These are phyloP conservation scores for zebrafish (Danio rerio) DNA, from an alignment of 2,113 vertebrate species.

Conservation along the genomic window GRCz12tu NC_133192.1:7748001-7748500, in stretches of 20 bases:
- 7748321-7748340: slow-evolving; percentile 71
- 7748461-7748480: neutral
- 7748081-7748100: slow-evolving; percentile 66
- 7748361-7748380: slow-evolving; percentile 39
- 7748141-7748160: slow-evolving; percentile 84
- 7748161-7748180: slow-evolving; percentile 74
- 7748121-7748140: slow-evolving; percentile 88
- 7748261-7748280: slow-evolving; percentile 87
- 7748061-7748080: slow-evolving; percentile 94
- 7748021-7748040: slow-evolving; percentile 72
- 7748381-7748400: neutral
- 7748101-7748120: slow-evolving; percentile 79
- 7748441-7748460: neutral
- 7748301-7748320: slow-evolving; percentile 80
- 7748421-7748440: neutral
- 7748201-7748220: slow-evolving; percentile 70
- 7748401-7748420: neutral
- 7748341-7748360: slow-evolving; percentile 74
- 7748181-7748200: slow-evolving; percentile 57
- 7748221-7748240: slow-evolving; percentile 74
- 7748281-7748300: slow-evolving; percentile 80
- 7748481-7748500: neutral
- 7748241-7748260: slow-evolving; percentile 79
- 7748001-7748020: slow-evolving; percentile 70
- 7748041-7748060: slow-evolving; percentile 68